Base-by-base conservation (phyloP, 2,888 invertebrate species). In the Meiosimyza platycephala region DNA sequence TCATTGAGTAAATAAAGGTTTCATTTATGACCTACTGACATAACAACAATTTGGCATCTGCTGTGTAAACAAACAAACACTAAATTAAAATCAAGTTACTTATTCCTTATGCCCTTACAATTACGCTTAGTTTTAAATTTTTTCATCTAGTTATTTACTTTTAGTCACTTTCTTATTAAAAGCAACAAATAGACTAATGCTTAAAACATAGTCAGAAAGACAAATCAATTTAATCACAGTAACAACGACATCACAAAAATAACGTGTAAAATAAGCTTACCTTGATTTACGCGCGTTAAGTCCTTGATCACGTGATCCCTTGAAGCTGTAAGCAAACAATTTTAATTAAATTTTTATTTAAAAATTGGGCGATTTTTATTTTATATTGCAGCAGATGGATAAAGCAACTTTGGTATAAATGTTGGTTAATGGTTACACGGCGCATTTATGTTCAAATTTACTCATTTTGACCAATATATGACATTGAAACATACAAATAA, bases 241-340 rank as follows among this genome's bases (percentile, higher is more conserved):
- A 40, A 40, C 40, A 40, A 40, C 40, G 40, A 40, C 40, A 40
- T 40, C 40, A 40, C 57, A 64, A 47, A 81, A 80, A 76, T 81
- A 81, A 80, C 81, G 80, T 76, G 77, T 81, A 80, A 81, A 11
- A 33, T 1, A 57, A 72, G 84, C 83, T 83, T 79, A 88, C 88
- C 86, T 87, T 78, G 85, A 83, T 79, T 86, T 86, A 76, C 87
- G 84, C 72, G 84, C 80, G 73, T 88, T 88, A 12, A 90, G 88
- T 78, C 90, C 89, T 76, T 90, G 88, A 83, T 90, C 90, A 77
- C 90, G 89, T 73, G 90, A 91, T 83, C 90, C 90, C 86, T 91
- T 91, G 88, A 91, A 91, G 88, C 91, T 91, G 88, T 81, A 47
- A 33, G 65, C 33, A 55, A 33, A 51, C 18, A 74, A 5, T 69